Conservation (phyloP, 1,140 invertebrate species). For the Rhyzopertha dominica region DNA sequence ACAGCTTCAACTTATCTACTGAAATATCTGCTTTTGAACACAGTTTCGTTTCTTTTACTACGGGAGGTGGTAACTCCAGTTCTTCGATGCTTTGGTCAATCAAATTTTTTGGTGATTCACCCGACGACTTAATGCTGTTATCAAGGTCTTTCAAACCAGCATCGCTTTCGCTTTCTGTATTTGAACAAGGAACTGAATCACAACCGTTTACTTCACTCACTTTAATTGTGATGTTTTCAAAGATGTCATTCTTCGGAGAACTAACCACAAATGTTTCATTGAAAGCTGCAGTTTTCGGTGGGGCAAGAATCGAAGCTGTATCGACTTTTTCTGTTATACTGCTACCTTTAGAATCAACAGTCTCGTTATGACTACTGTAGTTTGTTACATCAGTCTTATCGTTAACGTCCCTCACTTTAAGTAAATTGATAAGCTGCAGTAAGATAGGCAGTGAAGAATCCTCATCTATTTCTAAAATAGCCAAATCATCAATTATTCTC, state of each 20-base stretch:
- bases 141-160: constrained; percentile 13
- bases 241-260: background rate
- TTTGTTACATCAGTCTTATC: constrained; percentile 30
- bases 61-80: constrained; percentile 14
- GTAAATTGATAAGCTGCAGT: constrained; percentile 31
- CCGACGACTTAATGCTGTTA: background rate
- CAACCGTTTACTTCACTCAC: background rate
- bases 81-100: too few species aligned
- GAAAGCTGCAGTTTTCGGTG: background rate
- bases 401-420: constrained; percentile 27
- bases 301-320: background rate
- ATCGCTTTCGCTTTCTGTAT: background rate
- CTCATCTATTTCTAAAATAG: constrained; percentile 40
- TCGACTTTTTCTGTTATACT: background rate
- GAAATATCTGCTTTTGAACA: constrained; percentile 3
- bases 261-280: background rate
- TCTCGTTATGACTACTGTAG: constrained; percentile 2
- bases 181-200: constrained; percentile 3
- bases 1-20: constrained; percentile 22
- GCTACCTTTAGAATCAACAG: too few species aligned
- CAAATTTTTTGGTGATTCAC: background rate
- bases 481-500: constrained; percentile 53
- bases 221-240: background rate
- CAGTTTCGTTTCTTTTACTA: constrained; percentile 15
- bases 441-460: constrained; percentile 32